These are phyloP conservation scores for Acanthosepion lycidas DNA, from an alignment of 2,888 invertebrate genomes.

Conservation along the genomic window DNA sequence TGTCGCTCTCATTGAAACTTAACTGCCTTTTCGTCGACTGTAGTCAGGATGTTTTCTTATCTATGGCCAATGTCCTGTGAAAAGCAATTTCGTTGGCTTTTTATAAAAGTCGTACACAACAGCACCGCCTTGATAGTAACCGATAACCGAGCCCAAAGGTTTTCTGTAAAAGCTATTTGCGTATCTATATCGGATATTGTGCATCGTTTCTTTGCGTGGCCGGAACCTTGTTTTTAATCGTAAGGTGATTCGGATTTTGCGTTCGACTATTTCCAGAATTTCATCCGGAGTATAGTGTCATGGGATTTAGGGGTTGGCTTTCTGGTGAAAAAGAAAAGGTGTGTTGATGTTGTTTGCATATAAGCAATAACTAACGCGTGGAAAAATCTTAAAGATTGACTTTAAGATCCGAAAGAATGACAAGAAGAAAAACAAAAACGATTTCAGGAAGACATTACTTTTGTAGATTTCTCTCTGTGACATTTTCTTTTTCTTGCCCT, in stretches of 20 bases:
- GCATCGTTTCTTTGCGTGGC: not conserved
- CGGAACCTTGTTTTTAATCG: not conserved
- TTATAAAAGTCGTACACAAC: not conserved
- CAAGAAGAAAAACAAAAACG: not conserved
- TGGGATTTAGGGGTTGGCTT: not conserved
- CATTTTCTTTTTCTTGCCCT: not conserved
- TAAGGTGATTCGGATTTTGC: not conserved
- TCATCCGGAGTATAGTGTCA: not conserved
- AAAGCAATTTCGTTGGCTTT: conserved; percentile 1
- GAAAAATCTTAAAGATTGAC: not conserved
- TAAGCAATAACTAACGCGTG: not conserved
- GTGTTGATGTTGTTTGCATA: not conserved
- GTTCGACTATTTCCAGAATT: not conserved
- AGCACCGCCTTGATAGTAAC: not conserved
- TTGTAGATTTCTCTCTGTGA: not conserved
- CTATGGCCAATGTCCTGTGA: not conserved
- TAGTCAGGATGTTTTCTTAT: not conserved
- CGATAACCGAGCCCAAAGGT: not conserved
- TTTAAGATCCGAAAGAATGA: not conserved
- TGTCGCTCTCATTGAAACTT: not conserved
- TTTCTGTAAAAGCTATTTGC: not conserved
- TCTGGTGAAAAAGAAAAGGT: not conserved
- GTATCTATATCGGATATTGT: not conserved
- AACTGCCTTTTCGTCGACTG: not conserved
- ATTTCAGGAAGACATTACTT: not conserved